These are phyloP conservation scores for Bostrychus sinensis DNA, from an alignment of 2,113 vertebrate genomes.

Conservation along the genomic window DNA sequence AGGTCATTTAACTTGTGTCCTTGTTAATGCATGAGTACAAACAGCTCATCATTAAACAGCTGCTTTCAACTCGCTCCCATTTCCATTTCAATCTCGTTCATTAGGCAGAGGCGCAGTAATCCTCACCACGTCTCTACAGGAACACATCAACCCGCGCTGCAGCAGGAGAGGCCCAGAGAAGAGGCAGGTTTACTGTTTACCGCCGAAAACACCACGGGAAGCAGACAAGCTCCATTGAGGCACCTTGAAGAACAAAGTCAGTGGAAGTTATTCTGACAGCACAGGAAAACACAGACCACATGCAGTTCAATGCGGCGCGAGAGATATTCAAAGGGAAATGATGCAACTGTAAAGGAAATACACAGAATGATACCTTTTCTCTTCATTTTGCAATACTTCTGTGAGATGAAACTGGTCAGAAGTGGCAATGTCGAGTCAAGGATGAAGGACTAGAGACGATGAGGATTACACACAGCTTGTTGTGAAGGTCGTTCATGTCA, in stretches of 20 bases:
- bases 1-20: constrained; percentile 48
- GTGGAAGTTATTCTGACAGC: constrained; percentile 22
- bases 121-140: constrained; percentile 29
- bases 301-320: constrained; percentile 8
- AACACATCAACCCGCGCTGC: constrained; percentile 1
- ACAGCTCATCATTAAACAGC: constrained; percentile 62
- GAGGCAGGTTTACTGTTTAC: constrained; percentile 12
- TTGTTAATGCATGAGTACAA: constrained; percentile 54
- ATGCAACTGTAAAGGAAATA: constrained; percentile 2
- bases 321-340: neutral
- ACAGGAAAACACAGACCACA: neutral
- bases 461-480: too few relatives aligned
- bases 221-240: neutral
- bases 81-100: constrained; percentile 66
- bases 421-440: too few relatives aligned
- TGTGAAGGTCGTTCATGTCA: too few relatives aligned
- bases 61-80: constrained; percentile 61
- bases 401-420: neutral
- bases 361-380: neutral
- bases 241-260: constrained; percentile 37
- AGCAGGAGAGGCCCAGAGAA: constrained; percentile 10
- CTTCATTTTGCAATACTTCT: neutral
- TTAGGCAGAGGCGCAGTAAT: constrained; percentile 47
- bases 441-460: too few relatives aligned
- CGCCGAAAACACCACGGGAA: neutral